Evolutionary conservation across 2,797 vertebrate species (phyloP), one percentile per base, ranked within the genome.

Genomic region (Tenualosa thibaudeaui): DNA sequence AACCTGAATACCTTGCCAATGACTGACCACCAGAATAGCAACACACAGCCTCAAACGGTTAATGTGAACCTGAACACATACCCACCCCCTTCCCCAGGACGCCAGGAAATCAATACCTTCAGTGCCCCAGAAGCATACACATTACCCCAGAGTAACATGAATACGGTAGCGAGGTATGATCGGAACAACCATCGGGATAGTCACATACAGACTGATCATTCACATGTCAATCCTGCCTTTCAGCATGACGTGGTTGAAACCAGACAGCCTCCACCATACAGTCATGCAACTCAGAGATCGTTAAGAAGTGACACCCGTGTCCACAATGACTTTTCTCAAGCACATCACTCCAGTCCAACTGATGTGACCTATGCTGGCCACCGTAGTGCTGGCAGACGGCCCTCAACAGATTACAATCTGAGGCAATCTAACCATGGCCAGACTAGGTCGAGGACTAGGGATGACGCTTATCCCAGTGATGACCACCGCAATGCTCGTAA

Each of bases 21-120:
- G n/a, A 84, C 43, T 0, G 83, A 84, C 50, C 91, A 91, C 56
- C 86, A 85, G 15, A 93, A 86, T 86, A 87, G 54, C 68, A 85
- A 84, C 5, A 84, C 90, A 7, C 94, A 90, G 56, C 88, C 94
- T 68, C 93, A 94, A n/a, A 90, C 92, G 5, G 93, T 96, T 84
- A 92, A 96, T 17, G 91, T 96, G 81, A 96, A 94, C 87, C 90
- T 96, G 0, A 94, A 92, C 85, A 90, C 95, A 0, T 94, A 89
- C 84, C 84, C 94, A 2, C 50, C 56, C n/a, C 68, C 84, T 3
- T 78, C 71, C 49, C 17, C 78, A 82, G 56, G 62, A 12, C 89
- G 85, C 5, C 54, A 24, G 8, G 68, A 81, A 2, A 22, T 49
- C 82, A 82, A 81, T 3, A 86, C 85, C 22, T 2, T 50, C 81